Evolutionary conservation across 2,888 invertebrate genomes (phyloP).

Genomic region (Poecilus cupreus): DNA sequence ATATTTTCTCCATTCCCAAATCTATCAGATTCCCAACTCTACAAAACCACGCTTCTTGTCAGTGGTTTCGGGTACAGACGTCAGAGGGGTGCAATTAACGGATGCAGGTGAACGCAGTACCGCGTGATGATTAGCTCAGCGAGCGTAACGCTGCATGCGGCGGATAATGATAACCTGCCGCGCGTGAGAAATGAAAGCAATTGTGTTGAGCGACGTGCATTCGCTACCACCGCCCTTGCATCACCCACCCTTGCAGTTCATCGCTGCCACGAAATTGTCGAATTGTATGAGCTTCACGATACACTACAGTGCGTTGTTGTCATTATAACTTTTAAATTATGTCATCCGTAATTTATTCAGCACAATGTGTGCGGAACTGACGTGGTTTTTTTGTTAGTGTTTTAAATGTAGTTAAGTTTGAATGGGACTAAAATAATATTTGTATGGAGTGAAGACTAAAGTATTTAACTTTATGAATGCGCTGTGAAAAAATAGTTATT

Average conservation of each 20-base stretch:
- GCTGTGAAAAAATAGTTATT: not conserved
- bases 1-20: not conserved
- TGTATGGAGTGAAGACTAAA: too few relatives aligned
- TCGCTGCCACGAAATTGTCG: too few relatives aligned
- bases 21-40: not conserved
- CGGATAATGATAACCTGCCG: conserved; percentile 38
- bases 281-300: too few relatives aligned
- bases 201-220: conserved; percentile 44
- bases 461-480: too few relatives aligned
- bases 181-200: conserved; percentile 50
- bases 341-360: not conserved
- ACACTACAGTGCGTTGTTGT: too few relatives aligned
- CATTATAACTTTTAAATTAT: conserved; percentile 5
- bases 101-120: conserved; percentile 30
- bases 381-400: too few relatives aligned
- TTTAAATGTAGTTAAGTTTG: too few relatives aligned
- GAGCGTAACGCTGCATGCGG: conserved; percentile 1
- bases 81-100: conserved; percentile 18
- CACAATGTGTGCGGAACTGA: too few relatives aligned
- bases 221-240: not conserved
- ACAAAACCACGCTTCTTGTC: not conserved
- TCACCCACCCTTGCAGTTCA: too few relatives aligned
- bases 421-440: too few relatives aligned
- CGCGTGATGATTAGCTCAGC: conserved; percentile 17
- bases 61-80: not conserved